These are phyloP conservation scores for Podilymbus podiceps DNA, from an alignment of 2,113 vertebrate genomes.

Conservation along the genomic window DNA sequence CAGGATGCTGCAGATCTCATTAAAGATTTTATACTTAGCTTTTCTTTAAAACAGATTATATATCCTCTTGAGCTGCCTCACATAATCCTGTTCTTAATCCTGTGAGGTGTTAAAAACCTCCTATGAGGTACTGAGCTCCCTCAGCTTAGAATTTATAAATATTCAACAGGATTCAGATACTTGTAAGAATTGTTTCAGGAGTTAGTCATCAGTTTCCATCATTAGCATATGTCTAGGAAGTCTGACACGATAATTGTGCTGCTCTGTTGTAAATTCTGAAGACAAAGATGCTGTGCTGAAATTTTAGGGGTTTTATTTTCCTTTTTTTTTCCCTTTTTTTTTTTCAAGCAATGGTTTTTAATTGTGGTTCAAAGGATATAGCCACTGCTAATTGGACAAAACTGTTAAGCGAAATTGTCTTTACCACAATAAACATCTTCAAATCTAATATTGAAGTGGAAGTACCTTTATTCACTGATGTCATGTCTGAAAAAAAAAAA, in stretches of 20 bases:
- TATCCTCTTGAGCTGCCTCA: background rate
- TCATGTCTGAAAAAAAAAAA: background rate
- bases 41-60: background rate
- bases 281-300: background rate
- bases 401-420: background rate
- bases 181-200: background rate
- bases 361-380: background rate
- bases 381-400: background rate
- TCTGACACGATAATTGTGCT: background rate
- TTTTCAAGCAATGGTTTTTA: background rate
- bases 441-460: background rate
- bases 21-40: background rate
- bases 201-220: background rate
- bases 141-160: slow-evolving; percentile 1
- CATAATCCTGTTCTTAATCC: slow-evolving; percentile 18
- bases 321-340: background rate
- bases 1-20: background rate
- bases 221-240: background rate
- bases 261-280: background rate
- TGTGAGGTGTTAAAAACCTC: background rate
- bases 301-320: background rate
- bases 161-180: background rate
- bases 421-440: background rate
- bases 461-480: background rate
- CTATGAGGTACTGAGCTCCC: background rate